phyloP scores from a whole-genome alignment of 2,113 vertebrate species.

The Hypanus sabinus region DNA sequence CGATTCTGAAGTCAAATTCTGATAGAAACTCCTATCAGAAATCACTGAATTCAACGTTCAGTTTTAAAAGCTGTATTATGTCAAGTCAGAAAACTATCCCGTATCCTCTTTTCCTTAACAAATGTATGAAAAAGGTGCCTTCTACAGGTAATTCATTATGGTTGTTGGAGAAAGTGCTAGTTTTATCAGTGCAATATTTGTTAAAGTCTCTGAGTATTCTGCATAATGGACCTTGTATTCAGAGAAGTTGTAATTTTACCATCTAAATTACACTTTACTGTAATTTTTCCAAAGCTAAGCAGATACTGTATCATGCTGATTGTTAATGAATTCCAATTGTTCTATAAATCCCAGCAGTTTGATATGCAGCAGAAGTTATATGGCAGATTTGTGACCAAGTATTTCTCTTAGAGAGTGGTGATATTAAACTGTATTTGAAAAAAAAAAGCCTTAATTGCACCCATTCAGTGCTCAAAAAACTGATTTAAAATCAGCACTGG shows the following conservation, averaged over 20 bases:
- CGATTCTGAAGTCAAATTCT: too few species aligned
- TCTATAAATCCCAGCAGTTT: conserved; percentile 30
- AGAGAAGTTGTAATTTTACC: conserved; percentile 8
- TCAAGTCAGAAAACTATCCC: neutral
- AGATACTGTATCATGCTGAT: conserved; percentile 16
- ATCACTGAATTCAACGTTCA: too few species aligned
- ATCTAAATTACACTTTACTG: conserved; percentile 13
- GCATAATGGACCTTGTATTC: conserved; percentile 24
- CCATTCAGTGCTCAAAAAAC: conserved; percentile 33
- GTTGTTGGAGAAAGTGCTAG: neutral
- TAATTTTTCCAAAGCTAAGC: conserved; percentile 13
- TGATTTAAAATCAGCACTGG: conserved; percentile 24
- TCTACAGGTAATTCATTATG: conserved; percentile 27
- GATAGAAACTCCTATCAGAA: too few species aligned
- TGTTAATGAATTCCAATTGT: conserved; percentile 36
- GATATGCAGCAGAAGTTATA: conserved; percentile 18
- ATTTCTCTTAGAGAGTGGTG: conserved; percentile 30
- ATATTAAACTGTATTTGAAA: conserved; percentile 26
- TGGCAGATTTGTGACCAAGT: conserved; percentile 37
- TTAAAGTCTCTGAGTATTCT: neutral
- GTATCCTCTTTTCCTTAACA: neutral
- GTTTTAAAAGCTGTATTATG: too few species aligned
- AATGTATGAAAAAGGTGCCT: neutral
- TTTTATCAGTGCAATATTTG: conserved; percentile 28
- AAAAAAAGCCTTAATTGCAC: conserved; percentile 36